Base-by-base conservation (phyloP, 2,113 vertebrate species). In the Elephantulus edwardii region DNA sequence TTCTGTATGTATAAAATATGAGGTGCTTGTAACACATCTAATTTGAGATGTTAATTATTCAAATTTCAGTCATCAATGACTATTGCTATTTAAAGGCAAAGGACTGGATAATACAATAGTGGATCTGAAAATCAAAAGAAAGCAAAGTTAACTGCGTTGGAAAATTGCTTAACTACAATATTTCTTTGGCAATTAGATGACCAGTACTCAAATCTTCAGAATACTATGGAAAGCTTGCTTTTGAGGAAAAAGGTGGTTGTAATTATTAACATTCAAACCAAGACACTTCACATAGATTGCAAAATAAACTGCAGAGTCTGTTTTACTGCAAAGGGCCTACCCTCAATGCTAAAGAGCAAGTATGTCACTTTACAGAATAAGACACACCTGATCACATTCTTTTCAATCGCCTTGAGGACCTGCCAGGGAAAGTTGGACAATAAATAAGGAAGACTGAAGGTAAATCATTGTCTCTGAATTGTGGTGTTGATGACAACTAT, bases 191-290 rank as follows among this genome's bases (percentile, higher is more conserved):
- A 81, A 90, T 82, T 70, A 74, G 30, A 91, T 94, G 3, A 33
- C 14, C 38, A 92, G 70, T 26, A 83, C 85, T 35, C 40, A 75
- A 78, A 70, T 87, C 10, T 84, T n/a, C 35, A 44, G 13, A 77
- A 66, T 68, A 5, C 26, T 84, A 83, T 78, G 35, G n/a, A 44
- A 72, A 80, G 85, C 19, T 10, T 85, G 9, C n/a, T 88, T 66
- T 89, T 76, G 71, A 93, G 14, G 38, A 90, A 81, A 71, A 90
- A 2, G 74, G 74, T 11, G 5, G 89, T 91, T 78, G 35, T 38
- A n/a, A 94, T 80, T 44, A 79, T 94, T 42, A 89, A 81, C 81
- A 90, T 83, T 95, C 42, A 93, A 72, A 83, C 52, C 4, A 54
- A 80, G 1, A 76, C 60, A 8, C 70, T 44, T 89, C 46, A 84